Percentiles rank a stretch among this genome's conserved stretches.
Evolutionary conservation across 2,888 invertebrate genomes (phyloP).

Genomic region (Latrodectus elegans): DNA sequence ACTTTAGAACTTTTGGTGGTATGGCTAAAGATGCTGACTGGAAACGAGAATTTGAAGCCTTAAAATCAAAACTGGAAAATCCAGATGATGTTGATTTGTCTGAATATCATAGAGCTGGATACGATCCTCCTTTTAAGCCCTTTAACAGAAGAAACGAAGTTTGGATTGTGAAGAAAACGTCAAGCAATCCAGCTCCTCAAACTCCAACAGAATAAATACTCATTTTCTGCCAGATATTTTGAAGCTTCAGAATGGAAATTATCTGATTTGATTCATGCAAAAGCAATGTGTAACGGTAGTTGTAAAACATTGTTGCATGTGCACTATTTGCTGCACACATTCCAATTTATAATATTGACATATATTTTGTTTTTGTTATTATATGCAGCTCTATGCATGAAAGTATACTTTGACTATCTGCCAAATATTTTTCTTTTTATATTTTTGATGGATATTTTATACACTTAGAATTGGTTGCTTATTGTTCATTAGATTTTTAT

Average conservation of each 20-base stretch:
- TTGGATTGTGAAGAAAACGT: constrained; percentile 73
- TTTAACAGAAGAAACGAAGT: constrained; percentile 74
- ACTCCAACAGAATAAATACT: constrained; percentile 59
- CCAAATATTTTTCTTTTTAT: constrained; percentile 27
- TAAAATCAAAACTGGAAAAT: constrained; percentile 63
- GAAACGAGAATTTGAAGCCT: constrained; percentile 68
- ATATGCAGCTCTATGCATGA: constrained; percentile 29
- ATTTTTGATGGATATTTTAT: constrained; percentile 39
- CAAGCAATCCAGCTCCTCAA: constrained; percentile 32
- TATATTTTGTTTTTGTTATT: constrained; percentile 24
- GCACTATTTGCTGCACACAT: constrained; percentile 55
- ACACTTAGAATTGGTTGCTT: constrained; percentile 30
- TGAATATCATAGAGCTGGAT: constrained; percentile 73
- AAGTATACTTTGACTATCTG: constrained; percentile 21
- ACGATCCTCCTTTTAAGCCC: constrained; percentile 74
- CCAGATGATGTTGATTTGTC: constrained; percentile 67
- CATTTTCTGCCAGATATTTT: neutral
- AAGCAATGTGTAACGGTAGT: constrained; percentile 47
- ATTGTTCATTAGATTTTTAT: constrained; percentile 23
- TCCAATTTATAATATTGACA: constrained; percentile 46
- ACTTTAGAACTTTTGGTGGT: constrained; percentile 71
- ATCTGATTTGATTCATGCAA: constrained; percentile 51
- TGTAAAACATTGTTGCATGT: constrained; percentile 65
- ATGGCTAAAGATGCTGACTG: constrained; percentile 71
- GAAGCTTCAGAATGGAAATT: constrained; percentile 36